These are phyloP conservation scores for Athene noctua DNA, from an alignment of 2,113 vertebrate species.

Conservation along the genomic window DNA sequence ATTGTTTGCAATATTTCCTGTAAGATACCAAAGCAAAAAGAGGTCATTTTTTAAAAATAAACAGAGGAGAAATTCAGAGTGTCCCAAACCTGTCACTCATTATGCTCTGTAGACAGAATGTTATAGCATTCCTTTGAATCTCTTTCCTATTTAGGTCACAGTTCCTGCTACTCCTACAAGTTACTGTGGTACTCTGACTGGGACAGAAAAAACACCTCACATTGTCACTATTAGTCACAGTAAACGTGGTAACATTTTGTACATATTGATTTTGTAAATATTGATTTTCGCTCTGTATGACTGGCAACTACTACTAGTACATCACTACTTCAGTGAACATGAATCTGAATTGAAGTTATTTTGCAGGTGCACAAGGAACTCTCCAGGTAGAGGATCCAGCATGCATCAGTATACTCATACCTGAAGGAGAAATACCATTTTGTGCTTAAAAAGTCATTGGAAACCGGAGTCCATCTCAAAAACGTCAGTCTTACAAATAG, in stretches of 20 bases:
- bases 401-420: background rate
- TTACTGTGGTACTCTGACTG: background rate
- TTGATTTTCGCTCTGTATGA: background rate
- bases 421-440: background rate
- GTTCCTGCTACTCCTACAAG: background rate
- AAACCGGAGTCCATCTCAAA: background rate
- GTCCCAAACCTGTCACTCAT: conserved; percentile 18
- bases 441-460: background rate
- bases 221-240: background rate
- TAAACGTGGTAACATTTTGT: rapidly evolving
- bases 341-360: background rate
- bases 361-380: background rate
- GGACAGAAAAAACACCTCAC: background rate
- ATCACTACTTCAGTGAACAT: background rate
- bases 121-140: background rate
- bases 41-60: background rate
- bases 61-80: conserved; percentile 7
- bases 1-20: background rate
- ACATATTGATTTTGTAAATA: too few species aligned
- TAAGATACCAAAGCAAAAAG: conserved; percentile 20
- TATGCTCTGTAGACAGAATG: background rate
- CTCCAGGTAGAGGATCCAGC: background rate
- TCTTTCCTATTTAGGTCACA: conserved; percentile 41
- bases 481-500: background rate
- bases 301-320: background rate